phyloP scores from a whole-genome alignment of 2,888 invertebrate genomes.

The Gymnosoma rotundatum region DNA sequence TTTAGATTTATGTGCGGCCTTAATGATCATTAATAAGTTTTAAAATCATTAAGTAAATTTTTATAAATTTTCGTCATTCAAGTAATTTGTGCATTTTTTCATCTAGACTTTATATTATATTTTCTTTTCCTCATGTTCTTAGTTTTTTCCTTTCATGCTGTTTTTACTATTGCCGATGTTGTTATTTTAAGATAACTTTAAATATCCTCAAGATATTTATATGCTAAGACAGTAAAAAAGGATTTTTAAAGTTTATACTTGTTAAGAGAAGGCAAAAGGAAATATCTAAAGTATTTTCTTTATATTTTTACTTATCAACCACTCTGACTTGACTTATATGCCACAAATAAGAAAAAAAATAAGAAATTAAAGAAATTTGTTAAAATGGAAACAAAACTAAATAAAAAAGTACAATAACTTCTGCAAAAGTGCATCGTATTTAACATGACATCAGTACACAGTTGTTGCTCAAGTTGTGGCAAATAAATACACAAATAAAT shows the following conservation, averaged over 20 bases:
- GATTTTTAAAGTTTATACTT: constrained; percentile 25
- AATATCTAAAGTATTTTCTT: constrained; percentile 18
- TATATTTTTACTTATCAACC: constrained; percentile 4
- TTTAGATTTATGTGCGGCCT: constrained; percentile 9
- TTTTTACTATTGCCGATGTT: constrained; percentile 32
- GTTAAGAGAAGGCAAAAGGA: background rate
- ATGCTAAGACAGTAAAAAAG: constrained; percentile 24
- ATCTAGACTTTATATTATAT: constrained; percentile 20
- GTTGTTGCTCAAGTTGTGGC: constrained; percentile 61
- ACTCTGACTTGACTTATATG: constrained; percentile 59
- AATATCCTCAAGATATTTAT: constrained; percentile 66
- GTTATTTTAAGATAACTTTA: constrained; percentile 62
- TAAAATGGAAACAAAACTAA: constrained; percentile 1
- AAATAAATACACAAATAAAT: constrained; percentile 38
- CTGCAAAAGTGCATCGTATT: constrained; percentile 53
- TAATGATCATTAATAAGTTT: constrained; percentile 34
- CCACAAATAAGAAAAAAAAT: constrained; percentile 56
- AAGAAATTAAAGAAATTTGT: constrained; percentile 32
- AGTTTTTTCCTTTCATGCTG: constrained; percentile 12
- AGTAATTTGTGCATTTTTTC: constrained; percentile 30
- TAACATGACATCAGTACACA: constrained; percentile 36
- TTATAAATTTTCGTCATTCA: constrained; percentile 30
- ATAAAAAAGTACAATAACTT: constrained; percentile 8
- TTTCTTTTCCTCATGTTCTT: constrained; percentile 10
- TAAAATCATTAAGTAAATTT: constrained; percentile 4